Base-by-base conservation (phyloP, 2,797 vertebrate genomes). In the Fratercula arctica region DNA sequence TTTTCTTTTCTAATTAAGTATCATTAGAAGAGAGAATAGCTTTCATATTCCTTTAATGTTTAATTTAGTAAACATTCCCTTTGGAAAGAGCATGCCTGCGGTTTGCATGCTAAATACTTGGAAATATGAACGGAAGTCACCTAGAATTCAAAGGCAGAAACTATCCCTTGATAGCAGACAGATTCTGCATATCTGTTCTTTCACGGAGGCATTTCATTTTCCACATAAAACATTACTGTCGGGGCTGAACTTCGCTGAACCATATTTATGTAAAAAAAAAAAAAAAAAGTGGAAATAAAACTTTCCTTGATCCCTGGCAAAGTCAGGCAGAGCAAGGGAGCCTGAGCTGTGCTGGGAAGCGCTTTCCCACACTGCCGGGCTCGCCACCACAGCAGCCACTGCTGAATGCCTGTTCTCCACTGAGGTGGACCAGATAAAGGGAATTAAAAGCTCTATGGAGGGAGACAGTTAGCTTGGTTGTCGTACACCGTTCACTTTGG, bases 21-120 rank as follows among this genome's bases (percentile, higher is more conserved):
- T 85, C 77, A 95, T 95, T 95, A 95, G 80, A 94, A 57, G 53
- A 93, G 41, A 93, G 45, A 91, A 89, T 87, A 50, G 73, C 76
- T 96, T 93, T 92, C 85, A 59, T 85, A 93, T 89, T 91, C 85
- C 59, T 94, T 95, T 96, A 89, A 95, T 89, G 85, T 86, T 93
- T 93, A 72, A 94, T 91, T 95, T 93, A 86, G 89, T 96, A 94
- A 95, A 95, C 95, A 90, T 93, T 95, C 75, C 85, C 82, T 81
- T 89, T 68, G 85, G 91, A 95, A 96, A 87, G 53, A 83, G 84
- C 53, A 46, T 31, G 61, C 41, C 67, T 95, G 87, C 2, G 10
- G 48, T 94, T 86, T 88, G 89, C 80, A 73, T 91, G 85, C 48
- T 82, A 79, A 96, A 73, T 78, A 50, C 43, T 75, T 84, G 63